Conservation (phyloP, 2,113 vertebrate genomes). For the Gyps fulvus region DNA sequence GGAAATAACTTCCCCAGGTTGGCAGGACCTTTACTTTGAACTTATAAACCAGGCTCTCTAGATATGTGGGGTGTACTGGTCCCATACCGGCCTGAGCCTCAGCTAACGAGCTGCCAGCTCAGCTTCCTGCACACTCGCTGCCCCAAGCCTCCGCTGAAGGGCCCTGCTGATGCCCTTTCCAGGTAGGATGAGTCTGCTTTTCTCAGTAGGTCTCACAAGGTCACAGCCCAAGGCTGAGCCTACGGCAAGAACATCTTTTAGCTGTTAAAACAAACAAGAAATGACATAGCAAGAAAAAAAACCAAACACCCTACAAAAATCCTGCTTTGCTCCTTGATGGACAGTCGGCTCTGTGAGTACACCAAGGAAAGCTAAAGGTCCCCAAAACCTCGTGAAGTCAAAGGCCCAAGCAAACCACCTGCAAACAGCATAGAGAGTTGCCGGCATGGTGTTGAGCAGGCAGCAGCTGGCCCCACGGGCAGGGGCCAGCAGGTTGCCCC, state of each 20-base stretch:
- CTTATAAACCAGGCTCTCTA: background rate
- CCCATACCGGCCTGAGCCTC: accelerated
- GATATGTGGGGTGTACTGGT: background rate
- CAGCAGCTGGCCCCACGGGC: accelerated
- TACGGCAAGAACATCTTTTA: background rate
- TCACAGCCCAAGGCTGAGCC: background rate
- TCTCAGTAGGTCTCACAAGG: background rate
- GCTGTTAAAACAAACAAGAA: background rate
- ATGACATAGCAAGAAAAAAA: background rate
- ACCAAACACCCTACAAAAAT: background rate
- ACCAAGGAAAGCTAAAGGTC: background rate
- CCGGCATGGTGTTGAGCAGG: accelerated
- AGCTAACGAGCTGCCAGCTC: background rate
- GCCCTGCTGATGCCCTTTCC: background rate
- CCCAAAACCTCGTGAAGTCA: background rate
- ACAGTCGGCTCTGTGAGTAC: background rate
- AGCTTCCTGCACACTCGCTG: background rate
- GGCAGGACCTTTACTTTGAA: background rate
- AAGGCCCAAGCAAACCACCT: background rate
- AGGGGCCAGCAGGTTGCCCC: background rate
- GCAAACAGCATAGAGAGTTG: background rate
- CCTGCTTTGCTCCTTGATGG: background rate
- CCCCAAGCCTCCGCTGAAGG: background rate
- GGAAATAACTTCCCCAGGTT: background rate
- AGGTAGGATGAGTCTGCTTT: background rate